Base-by-base conservation (phyloP, 2,797 vertebrate genomes). In the Rhinichthys osculus region DNA sequence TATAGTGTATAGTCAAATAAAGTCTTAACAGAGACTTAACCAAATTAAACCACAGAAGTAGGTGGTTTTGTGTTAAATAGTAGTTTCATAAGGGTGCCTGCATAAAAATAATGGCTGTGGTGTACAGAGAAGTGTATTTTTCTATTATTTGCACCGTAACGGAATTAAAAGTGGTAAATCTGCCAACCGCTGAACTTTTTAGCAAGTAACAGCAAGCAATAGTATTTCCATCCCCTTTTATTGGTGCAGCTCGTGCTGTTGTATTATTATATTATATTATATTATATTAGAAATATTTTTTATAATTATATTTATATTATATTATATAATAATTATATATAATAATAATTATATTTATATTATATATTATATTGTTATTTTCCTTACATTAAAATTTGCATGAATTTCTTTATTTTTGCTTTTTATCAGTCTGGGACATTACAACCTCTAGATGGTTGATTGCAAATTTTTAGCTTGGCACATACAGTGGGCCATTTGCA, bases 381-480 rank as follows among this genome's bases (percentile, higher is more conserved):
- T n/a, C 3, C 10, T 23, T 59, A 59, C 8, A 11, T 10, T 10
- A 9, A 57, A 66, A 33, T 33, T 7, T 3, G 19, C 1, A 38
- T 69, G 8, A 9, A 9, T 21, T 69, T 67, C 8, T 35, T 35
- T 69, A 9, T 70, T 23, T 21, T 38, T 40, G 10, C 35, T 40
- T 23, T 27, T 27, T 27, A 13, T 33, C 33, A 69, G 54, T n/a
- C 38, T 80, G 85, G 66, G 47, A 71, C 54, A 57, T 76, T 67
- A 74, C 71, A 47, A 77, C 50, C 72, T 67, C 54, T 77, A 44
- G 19, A 90, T 86, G 85, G 85, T 85, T 91, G 77, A 92, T 92
- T 93, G 92, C 85, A 93, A 92, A 94, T 62, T 81, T 81, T 90
- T 84, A 86, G 86, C 90, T 84, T 89, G 70, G 79, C 35, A 80